Conservation (phyloP, 1,140 invertebrate species). For the Megalonaias nervosa region DNA sequence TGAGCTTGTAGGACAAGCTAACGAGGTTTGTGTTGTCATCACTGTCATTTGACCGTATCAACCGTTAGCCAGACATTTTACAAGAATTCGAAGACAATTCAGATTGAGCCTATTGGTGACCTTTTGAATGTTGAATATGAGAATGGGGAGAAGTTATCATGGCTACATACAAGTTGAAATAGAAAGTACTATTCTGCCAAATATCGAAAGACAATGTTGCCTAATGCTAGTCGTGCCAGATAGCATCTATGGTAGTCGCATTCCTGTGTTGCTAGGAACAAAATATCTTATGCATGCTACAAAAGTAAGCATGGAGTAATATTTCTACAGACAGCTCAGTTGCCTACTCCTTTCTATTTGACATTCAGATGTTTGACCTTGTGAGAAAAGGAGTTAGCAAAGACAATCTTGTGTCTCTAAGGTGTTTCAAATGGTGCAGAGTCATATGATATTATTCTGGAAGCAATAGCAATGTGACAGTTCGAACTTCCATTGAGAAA, state of each 20-base stretch:
- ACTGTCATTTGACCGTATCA: too few species aligned
- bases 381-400: slow-evolving; percentile 8
- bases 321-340: too few species aligned
- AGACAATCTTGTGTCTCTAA: background rate
- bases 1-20: too few species aligned
- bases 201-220: background rate
- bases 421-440: slow-evolving; percentile 5
- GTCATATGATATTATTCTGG: background rate
- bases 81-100: background rate
- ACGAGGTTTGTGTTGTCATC: too few species aligned
- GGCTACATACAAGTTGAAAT: slow-evolving; percentile 26
- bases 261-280: slow-evolving; percentile 19
- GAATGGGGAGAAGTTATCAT: slow-evolving; percentile 16
- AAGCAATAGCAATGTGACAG: background rate
- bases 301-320: slow-evolving; percentile 19
- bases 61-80: too few species aligned
- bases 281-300: too few species aligned
- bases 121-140: slow-evolving; percentile 18
- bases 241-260: slow-evolving; percentile 1
- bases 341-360: slow-evolving; percentile 31
- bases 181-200: background rate
- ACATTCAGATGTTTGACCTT: too few species aligned
- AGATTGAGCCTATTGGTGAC: slow-evolving; percentile 7
- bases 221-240: too few species aligned
- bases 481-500: slow-evolving; percentile 3